phyloP scores from a whole-genome alignment of 2,888 invertebrate genomes.

The Chrysopilus asiliformis region DNA sequence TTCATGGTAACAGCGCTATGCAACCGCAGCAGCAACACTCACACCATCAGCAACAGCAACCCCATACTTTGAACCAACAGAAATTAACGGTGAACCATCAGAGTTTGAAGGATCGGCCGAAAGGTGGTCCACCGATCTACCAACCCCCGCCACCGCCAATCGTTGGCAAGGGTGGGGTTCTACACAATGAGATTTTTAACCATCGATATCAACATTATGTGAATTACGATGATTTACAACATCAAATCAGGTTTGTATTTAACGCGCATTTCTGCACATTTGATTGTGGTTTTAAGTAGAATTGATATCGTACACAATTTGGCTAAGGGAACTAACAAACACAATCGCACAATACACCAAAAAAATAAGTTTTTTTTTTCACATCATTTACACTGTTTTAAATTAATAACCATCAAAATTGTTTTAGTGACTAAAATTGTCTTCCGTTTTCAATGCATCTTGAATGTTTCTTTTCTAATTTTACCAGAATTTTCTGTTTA shows the following conservation, averaged over 20 bases:
- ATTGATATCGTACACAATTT: no score
- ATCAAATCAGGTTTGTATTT: slow-evolving; percentile 75
- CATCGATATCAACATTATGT: slow-evolving; percentile 53
- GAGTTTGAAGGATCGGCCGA: slow-evolving; percentile 25
- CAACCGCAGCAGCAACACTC: slow-evolving; percentile 9
- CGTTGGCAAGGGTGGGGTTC: slow-evolving; percentile 21
- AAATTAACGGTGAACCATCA: slow-evolving; percentile 1
- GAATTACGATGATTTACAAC: slow-evolving; percentile 75
- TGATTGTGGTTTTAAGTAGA: no score
- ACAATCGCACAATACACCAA: no score
- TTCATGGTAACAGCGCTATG: slow-evolving; percentile 20
- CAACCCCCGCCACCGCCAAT: slow-evolving; percentile 34
- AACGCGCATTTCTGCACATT: no score
- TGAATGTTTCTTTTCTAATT: no score
- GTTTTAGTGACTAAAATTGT: no score
- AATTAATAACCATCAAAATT: no score
- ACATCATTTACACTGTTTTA: no score
- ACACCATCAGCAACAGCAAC: slow-evolving; percentile 22
- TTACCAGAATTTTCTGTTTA: no score
- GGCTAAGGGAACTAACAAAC: no score
- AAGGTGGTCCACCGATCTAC: slow-evolving; percentile 32
- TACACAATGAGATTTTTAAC: slow-evolving; percentile 35
- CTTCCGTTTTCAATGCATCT: no score
- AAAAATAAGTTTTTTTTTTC: no score
- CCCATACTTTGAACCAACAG: slow-evolving; percentile 10